Conservation (phyloP, 2,797 vertebrate species). For the Coregonus suidteri region DNA sequence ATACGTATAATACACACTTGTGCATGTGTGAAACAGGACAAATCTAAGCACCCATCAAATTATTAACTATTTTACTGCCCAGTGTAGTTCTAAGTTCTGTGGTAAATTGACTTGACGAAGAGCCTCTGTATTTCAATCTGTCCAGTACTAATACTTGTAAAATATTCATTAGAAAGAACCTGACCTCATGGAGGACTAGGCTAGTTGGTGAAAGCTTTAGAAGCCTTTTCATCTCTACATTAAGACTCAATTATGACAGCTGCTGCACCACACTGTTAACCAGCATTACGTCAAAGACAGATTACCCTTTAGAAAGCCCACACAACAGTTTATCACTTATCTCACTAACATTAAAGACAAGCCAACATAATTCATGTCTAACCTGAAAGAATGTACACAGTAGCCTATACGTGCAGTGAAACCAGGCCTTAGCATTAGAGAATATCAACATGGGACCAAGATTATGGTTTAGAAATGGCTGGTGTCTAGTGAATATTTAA, state of each 20-base stretch:
- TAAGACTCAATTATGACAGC: background rate
- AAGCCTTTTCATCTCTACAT: background rate
- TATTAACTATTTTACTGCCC: too few species aligned
- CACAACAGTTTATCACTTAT: background rate
- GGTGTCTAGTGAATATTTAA: background rate
- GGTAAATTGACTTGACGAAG: too few species aligned
- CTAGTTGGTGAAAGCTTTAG: background rate
- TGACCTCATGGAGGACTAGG: slow-evolving; percentile 20
- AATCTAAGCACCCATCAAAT: too few species aligned
- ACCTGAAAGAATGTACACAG: background rate
- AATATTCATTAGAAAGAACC: slow-evolving; percentile 32
- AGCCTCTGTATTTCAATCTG: too few species aligned
- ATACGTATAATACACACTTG: too few species aligned
- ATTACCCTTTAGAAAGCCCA: background rate
- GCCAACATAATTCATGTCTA: background rate
- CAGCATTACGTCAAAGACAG: background rate
- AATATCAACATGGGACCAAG: background rate
- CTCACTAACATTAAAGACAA: background rate
- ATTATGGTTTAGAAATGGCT: background rate
- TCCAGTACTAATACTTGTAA: slow-evolving; percentile 24
- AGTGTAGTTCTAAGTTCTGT: too few species aligned
- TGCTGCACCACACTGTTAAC: background rate
- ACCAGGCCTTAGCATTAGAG: too few species aligned
- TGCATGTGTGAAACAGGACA: too few species aligned
- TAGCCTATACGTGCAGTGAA: too few species aligned